A percentile compares a stretch with the other conserved stretches of the same genome.
Conservation (phyloP, 2,888 invertebrate species). For the Horisme vitalbata region DNA sequence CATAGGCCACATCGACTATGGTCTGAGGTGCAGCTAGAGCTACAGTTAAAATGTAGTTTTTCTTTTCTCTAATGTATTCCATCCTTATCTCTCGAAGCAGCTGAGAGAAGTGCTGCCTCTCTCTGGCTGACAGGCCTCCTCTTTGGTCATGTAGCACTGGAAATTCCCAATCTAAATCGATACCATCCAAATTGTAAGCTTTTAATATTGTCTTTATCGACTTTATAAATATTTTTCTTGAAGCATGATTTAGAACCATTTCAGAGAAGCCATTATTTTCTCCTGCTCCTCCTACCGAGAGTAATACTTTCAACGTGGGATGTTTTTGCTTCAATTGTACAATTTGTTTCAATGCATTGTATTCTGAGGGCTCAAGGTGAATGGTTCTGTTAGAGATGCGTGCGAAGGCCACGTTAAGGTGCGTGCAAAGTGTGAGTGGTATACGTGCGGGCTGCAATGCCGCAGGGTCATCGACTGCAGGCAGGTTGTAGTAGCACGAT, state of each 20-base stretch:
- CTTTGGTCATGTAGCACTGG: slow-evolving; percentile 82
- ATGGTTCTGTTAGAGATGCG: slow-evolving; percentile 84
- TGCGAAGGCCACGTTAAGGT: slow-evolving; percentile 91
- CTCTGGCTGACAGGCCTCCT: slow-evolving; percentile 48
- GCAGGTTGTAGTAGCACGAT: slow-evolving; percentile 89
- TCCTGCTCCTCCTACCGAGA: slow-evolving; percentile 88
- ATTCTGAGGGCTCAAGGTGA: slow-evolving; percentile 69
- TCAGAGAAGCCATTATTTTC: slow-evolving; percentile 85
- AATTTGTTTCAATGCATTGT: slow-evolving; percentile 61
- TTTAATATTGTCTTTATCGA: slow-evolving; percentile 80
- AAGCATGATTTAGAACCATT: slow-evolving; percentile 88
- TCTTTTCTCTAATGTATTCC: slow-evolving; percentile 84
- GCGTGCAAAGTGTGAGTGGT: slow-evolving; percentile 90
- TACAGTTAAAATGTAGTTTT: slow-evolving; percentile 85
- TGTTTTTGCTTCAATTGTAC: slow-evolving; percentile 83
- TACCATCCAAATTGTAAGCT: slow-evolving; percentile 84
- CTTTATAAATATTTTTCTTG: slow-evolving; percentile 85
- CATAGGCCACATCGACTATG: slow-evolving; percentile 90
- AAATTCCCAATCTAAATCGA: slow-evolving; percentile 95
- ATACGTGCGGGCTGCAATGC: slow-evolving; percentile 82
- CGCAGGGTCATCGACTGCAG: slow-evolving; percentile 37
- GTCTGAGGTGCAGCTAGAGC: slow-evolving; percentile 91
- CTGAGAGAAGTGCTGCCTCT: slow-evolving; percentile 89
- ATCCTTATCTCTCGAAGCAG: slow-evolving; percentile 88
- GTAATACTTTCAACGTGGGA: slow-evolving; percentile 87